Conservation (phyloP, 2,888 invertebrate genomes). For the Drosophila colorata region DNA sequence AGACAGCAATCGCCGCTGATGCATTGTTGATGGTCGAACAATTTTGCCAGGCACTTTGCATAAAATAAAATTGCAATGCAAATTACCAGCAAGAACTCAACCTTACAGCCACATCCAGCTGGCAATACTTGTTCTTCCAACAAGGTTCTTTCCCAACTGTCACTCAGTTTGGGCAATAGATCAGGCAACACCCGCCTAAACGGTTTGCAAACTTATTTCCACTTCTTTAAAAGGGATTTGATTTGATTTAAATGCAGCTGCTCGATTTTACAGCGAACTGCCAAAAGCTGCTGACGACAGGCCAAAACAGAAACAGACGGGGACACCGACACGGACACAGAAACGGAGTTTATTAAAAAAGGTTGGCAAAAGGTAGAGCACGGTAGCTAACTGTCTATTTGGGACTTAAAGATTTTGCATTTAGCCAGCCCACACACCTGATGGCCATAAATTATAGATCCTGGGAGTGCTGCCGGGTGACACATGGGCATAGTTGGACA, state of each 20-base stretch:
- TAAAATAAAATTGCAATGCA: slow-evolving; percentile 74
- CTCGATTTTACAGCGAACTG: slow-evolving; percentile 2
- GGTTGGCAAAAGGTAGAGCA: slow-evolving; percentile 18
- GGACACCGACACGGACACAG: slow-evolving; percentile 13
- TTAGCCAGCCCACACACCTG: slow-evolving; percentile 56
- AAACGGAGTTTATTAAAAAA: slow-evolving; percentile 37
- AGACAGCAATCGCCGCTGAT: slow-evolving; percentile 63
- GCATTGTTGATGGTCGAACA: slow-evolving; percentile 79
- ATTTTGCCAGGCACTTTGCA: slow-evolving; percentile 70
- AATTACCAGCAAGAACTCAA: slow-evolving; percentile 47
- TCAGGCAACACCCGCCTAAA: slow-evolving; percentile 1
- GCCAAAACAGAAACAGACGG: slow-evolving; percentile 2
- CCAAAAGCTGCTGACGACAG: slow-evolving; percentile 48
- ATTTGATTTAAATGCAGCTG: slow-evolving; percentile 14
- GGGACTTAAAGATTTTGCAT: slow-evolving; percentile 40
- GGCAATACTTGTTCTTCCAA: slow-evolving; percentile 1
- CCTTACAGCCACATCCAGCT: slow-evolving; percentile 7
- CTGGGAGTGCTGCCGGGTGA: slow-evolving; percentile 44
- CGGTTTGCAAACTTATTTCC: slow-evolving; percentile 28
- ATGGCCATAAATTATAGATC: slow-evolving; percentile 58
- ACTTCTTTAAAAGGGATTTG: slow-evolving; percentile 19
- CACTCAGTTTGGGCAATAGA: slow-evolving; percentile 4
- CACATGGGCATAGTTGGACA: slow-evolving; percentile 50
- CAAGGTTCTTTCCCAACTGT: slow-evolving; percentile 18
- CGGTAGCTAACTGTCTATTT: slow-evolving; percentile 13